Evolutionary conservation across 2,888 invertebrate genomes (phyloP).

Genomic region (Leptopterna dolabrata): DNA sequence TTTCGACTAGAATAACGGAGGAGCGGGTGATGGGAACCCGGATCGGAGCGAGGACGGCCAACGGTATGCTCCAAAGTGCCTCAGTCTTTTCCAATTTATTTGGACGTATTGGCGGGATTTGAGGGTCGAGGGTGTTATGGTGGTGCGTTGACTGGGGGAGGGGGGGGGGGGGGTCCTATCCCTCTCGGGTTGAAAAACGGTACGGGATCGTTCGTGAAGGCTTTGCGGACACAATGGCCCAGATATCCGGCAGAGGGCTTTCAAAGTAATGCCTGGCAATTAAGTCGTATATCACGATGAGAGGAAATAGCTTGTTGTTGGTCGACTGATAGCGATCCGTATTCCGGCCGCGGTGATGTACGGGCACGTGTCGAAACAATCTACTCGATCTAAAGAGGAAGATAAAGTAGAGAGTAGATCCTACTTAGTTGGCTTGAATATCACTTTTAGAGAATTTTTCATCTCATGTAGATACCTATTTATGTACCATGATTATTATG

Average conservation of each 20-base stretch:
- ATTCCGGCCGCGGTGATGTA: not conserved
- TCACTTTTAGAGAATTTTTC: no score
- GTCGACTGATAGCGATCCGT: not conserved
- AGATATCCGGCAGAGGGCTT: not conserved
- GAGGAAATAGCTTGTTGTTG: not conserved
- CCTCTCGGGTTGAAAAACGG: not conserved
- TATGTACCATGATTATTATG: no score
- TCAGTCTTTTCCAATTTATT: slow-evolving; percentile 11
- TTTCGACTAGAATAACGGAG: not conserved
- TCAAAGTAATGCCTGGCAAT: not conserved
- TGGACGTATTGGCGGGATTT: not conserved
- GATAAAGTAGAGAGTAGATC: no score
- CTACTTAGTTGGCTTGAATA: no score
- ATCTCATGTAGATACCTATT: no score
- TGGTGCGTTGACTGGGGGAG: no score
- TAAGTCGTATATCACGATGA: not conserved
- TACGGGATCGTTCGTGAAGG: not conserved
- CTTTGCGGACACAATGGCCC: not conserved
- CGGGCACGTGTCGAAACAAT: no score
- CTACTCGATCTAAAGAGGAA: no score
- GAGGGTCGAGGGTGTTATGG: not conserved
- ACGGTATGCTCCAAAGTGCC: not conserved
- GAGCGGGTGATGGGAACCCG: not conserved
- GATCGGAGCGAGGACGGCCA: not conserved
- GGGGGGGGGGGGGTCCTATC: not conserved